A percentile compares a stretch with the other conserved stretches of the same genome.
Conservation (phyloP, 2,888 invertebrate genomes). For the Eupeodes latifasciatus region DNA sequence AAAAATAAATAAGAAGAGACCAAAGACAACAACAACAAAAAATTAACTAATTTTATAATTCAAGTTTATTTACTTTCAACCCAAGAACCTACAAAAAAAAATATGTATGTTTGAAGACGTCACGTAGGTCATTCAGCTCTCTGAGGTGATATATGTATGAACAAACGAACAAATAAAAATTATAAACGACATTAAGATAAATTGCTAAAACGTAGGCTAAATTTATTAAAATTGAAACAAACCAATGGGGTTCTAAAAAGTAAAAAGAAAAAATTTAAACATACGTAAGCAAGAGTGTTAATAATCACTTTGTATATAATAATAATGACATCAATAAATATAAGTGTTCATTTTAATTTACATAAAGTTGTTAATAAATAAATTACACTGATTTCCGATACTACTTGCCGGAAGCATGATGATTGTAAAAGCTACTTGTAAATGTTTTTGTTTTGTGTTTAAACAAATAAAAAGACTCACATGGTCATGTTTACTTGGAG, state of each 20-base stretch:
- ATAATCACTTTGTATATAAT: slow-evolving; percentile 41
- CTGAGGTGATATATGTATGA: slow-evolving; percentile 16
- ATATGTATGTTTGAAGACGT: slow-evolving; percentile 3
- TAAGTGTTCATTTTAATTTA: slow-evolving; percentile 50
- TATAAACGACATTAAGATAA: slow-evolving; percentile 17
- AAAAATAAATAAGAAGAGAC: slow-evolving; percentile 26
- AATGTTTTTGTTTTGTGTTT: neutral
- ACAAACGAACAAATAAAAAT: slow-evolving; percentile 18
- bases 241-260: slow-evolving; percentile 16
- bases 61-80: slow-evolving; percentile 52
- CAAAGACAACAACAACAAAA: slow-evolving; percentile 19
- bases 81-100: slow-evolving; percentile 47
- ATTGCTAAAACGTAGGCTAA: slow-evolving; percentile 47
- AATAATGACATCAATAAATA: slow-evolving; percentile 69
- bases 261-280: slow-evolving; percentile 11
- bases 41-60: slow-evolving; percentile 40
- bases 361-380: slow-evolving; percentile 61
- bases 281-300: slow-evolving; percentile 44
- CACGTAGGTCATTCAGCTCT: slow-evolving; percentile 71
- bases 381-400: slow-evolving; percentile 53
- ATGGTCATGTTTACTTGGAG: neutral
- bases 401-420: neutral
- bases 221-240: slow-evolving; percentile 17
- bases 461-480: neutral
- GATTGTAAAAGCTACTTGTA: slow-evolving; percentile 5